Percentiles rank a stretch among this genome's conserved stretches.
Conservation (phyloP, 2,113 vertebrate species). For the Motacilla alba region DNA sequence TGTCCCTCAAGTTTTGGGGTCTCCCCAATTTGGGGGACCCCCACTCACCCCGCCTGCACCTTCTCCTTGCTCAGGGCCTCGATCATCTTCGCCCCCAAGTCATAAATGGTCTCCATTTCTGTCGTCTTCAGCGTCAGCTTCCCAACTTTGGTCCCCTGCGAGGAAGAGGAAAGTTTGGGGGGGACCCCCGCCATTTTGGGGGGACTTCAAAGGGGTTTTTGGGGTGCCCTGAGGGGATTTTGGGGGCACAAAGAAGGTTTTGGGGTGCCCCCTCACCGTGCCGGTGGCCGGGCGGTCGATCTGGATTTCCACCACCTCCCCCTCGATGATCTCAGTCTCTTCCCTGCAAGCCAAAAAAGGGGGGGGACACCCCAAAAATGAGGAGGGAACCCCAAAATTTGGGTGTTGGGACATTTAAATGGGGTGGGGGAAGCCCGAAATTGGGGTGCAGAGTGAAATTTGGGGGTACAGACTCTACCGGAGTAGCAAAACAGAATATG, state of each 20-base stretch:
- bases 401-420: neutral
- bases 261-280: conserved; percentile 74
- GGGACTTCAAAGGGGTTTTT: neutral
- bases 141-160: conserved; percentile 89
- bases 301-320: conserved; percentile 95
- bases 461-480: neutral
- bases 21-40: neutral
- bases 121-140: conserved; percentile 94
- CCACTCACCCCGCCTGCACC: conserved; percentile 88
- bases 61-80: conserved; percentile 93
- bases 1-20: neutral
- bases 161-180: neutral
- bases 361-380: rapidly evolving
- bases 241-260: neutral
- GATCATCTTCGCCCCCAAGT: conserved; percentile 95
- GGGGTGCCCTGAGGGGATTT: rapidly evolving
- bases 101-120: conserved; percentile 96
- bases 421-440: neutral
- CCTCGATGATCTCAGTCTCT: conserved; percentile 94
- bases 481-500: no score
- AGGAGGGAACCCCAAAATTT: neutral
- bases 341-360: conserved; percentile 68
- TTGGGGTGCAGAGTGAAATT: neutral
- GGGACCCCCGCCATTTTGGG: no score
- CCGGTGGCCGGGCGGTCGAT: conserved; percentile 93